These are phyloP conservation scores for Okamejei kenojei DNA, from an alignment of 2,797 vertebrate species.

Conservation along the genomic window DNA sequence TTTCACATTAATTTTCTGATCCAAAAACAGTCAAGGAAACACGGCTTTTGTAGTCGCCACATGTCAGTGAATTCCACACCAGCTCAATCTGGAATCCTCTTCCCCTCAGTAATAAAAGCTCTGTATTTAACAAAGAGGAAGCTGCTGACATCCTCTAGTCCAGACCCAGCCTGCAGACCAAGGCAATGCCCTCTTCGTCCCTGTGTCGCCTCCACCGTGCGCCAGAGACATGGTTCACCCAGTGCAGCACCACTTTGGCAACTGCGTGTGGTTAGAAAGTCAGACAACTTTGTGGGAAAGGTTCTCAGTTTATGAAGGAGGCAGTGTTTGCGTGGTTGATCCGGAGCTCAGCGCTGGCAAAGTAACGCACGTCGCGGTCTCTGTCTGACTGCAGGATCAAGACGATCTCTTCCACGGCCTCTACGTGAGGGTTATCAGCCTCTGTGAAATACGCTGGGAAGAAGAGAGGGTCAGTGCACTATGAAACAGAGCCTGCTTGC, in stretches of 20 bases:
- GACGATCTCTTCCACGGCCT: conserved; percentile 75
- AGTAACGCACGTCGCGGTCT: conserved; percentile 81
- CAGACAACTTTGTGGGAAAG: conserved; percentile 16
- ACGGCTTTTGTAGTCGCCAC: conserved; percentile 9
- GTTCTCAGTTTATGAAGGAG: conserved; percentile 55
- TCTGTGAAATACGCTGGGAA: conserved; percentile 77
- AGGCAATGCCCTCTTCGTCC: neutral
- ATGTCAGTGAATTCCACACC: neutral
- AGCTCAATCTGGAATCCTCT: neutral
- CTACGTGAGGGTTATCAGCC: conserved; percentile 73
- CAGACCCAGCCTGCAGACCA: conserved; percentile 34
- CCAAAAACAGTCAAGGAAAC: conserved; percentile 10
- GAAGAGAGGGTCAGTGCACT: neutral
- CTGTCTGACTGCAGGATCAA: conserved; percentile 74
- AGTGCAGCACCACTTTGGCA: neutral
- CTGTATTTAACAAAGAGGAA: conserved; percentile 28
- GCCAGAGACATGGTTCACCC: neutral
- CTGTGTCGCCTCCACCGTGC: neutral
- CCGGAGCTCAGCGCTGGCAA: conserved; percentile 72
- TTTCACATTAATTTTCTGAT: conserved; percentile 5
- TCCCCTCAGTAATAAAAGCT: conserved; percentile 24
- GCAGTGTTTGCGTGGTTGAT: conserved; percentile 60
- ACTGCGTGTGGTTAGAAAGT: neutral
- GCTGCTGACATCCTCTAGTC: conserved; percentile 28
- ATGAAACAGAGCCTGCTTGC: neutral